Conservation (phyloP, 2,113 vertebrate genomes). For the Salvator merianae region DNA sequence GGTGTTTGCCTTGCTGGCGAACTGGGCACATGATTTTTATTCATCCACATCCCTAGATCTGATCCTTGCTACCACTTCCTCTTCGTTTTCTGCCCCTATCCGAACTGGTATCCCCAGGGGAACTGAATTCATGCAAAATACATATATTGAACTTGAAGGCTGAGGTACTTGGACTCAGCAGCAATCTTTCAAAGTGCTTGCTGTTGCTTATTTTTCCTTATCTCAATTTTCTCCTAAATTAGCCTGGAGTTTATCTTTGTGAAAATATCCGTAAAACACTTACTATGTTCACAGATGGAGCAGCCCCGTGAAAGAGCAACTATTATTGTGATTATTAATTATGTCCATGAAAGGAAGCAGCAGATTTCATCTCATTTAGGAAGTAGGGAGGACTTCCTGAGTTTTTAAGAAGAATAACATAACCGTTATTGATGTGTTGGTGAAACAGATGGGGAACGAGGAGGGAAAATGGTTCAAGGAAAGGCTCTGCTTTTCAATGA, state of each 20-base stretch:
- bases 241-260: slow-evolving; percentile 30
- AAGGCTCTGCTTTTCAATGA: slow-evolving; percentile 51
- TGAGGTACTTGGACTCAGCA: slow-evolving; percentile 32
- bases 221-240: slow-evolving; percentile 18
- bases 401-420: slow-evolving; percentile 21
- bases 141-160: slow-evolving; percentile 8
- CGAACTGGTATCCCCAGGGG: too few species aligned
- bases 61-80: too few species aligned
- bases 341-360: slow-evolving; percentile 48
- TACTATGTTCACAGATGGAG: slow-evolving; percentile 28
- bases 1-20: too few species aligned
- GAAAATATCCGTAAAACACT: slow-evolving; percentile 45
- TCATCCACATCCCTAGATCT: too few species aligned
- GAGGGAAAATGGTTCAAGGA: slow-evolving; percentile 52
- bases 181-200: slow-evolving; percentile 17
- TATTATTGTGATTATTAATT: slow-evolving; percentile 56
- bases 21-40: too few species aligned
- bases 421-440: slow-evolving; percentile 57
- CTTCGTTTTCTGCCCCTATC: too few species aligned
- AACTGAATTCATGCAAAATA: not conserved
- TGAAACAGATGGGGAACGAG: slow-evolving; percentile 64
- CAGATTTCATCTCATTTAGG: slow-evolving; percentile 48
- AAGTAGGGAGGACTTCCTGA: not conserved
- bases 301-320: not conserved
- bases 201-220: not conserved